phyloP scores from a whole-genome alignment of 1,140 invertebrate genomes.

The Calliopsis andreniformis region DNA sequence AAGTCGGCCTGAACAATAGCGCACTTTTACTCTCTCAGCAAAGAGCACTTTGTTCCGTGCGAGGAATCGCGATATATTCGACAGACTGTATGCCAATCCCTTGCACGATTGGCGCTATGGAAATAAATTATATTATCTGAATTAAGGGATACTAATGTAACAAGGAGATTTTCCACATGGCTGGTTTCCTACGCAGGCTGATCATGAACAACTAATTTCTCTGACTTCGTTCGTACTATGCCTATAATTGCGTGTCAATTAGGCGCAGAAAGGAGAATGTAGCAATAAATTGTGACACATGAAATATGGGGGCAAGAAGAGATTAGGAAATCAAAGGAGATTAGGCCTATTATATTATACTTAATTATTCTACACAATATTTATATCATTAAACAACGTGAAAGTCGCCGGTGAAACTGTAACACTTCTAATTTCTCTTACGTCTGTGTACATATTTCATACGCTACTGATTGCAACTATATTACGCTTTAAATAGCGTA shows the following conservation, averaged over 20 bases:
- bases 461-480: not conserved
- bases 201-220: not conserved
- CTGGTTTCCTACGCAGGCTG: not conserved
- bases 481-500: not conserved
- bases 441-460: not conserved
- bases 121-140: constrained; percentile 22
- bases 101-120: constrained; percentile 9
- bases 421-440: constrained; percentile 1
- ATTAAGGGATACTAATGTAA: not conserved
- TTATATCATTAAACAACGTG: not conserved
- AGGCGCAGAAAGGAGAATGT: not conserved
- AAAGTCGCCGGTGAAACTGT: not conserved
- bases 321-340: not conserved
- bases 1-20: constrained; percentile 39
- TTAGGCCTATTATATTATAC: too few species aligned
- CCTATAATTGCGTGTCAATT: constrained; percentile 30
- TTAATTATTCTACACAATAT: not conserved
- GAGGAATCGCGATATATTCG: constrained; percentile 10
- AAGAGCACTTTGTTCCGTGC: constrained; percentile 29
- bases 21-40: constrained; percentile 33
- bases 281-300: not conserved
- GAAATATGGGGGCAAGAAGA: not conserved
- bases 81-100: constrained; percentile 3
- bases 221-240: not conserved
- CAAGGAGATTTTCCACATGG: not conserved